Evolutionary conservation across 1,140 invertebrate genomes (phyloP), one percentile per base, ranked within the genome.

Genomic region (Trichomalopsis sarcophagae): DNA sequence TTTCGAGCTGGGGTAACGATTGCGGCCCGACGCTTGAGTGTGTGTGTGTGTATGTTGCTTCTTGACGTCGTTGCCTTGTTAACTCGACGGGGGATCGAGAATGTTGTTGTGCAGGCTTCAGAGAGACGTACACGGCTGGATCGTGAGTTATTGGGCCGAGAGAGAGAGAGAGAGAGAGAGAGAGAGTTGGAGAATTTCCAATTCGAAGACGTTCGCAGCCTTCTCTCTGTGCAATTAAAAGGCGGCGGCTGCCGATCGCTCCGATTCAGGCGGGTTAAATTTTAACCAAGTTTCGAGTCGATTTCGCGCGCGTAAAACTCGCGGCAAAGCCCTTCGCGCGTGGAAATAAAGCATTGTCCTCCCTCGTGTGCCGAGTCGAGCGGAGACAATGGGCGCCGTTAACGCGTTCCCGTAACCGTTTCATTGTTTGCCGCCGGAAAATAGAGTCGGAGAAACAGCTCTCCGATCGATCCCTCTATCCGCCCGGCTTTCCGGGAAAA

Each of bases 391-490:
- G 88, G 87, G 84, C 82, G 86, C 88, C 89, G 88, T 91, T 90
- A 92, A 91, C 90, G 89, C 89, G 89, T 33, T 89, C 86, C 87
- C 90, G 89, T 91, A 91, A 91, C 90, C 90, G 88, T 91, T 91
- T 92, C 88, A 92, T 92, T 92, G 91, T 92, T 92, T 89, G 87
- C 87, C 86, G 88, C 91, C 90, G 87, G 88, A 88, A 91, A 92
- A 92, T 91, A 91, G 89, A 69, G 78, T 88, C 88, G 87, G 86
- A 88, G 87, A 30, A 79, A 88, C 88, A 85, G 87, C 86, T 69
- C 80, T 71, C 86, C 88, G 89, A 89, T 89, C 89, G 88, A 90
- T 91, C 88, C 10, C 66, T 17, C 27, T 13, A 1, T 71, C 14
- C 27, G 3, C 2, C 2, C 2, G 68, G 10, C 30, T 69, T 68